These are phyloP conservation scores for Stegodyphus mimosarum DNA, from an alignment of 1,140 invertebrate genomes.

Conservation along the genomic window DNA sequence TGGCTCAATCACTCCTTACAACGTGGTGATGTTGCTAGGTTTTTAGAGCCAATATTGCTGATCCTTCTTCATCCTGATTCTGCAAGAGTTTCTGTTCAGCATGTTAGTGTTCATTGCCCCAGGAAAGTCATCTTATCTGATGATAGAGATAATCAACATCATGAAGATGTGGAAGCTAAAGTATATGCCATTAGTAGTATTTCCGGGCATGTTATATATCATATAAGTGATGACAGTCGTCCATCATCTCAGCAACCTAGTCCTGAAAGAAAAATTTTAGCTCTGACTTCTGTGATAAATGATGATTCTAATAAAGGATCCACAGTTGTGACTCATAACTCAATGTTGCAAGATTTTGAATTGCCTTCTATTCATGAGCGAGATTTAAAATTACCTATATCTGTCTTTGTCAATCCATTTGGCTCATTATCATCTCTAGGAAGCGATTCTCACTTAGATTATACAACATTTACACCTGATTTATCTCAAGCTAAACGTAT, in stretches of 20 bases:
- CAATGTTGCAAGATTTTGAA: conserved; percentile 71
- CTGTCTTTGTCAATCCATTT: conserved; percentile 73
- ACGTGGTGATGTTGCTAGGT: conserved; percentile 79
- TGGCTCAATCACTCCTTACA: conserved; percentile 81
- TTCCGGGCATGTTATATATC: conserved; percentile 87
- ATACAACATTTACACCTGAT: conserved; percentile 40
- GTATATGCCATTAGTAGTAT: conserved; percentile 89
- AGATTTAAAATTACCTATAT: conserved; percentile 68
- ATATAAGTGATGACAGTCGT: conserved; percentile 71
- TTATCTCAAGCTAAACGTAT: conserved; percentile 60
- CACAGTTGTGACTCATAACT: conserved; percentile 70
- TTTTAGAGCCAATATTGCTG: conserved; percentile 83
- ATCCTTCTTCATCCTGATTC: conserved; percentile 85
- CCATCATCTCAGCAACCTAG: conserved; percentile 46
- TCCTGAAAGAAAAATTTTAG: conserved; percentile 62
- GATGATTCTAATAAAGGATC: conserved; percentile 42
- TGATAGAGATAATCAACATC: conserved; percentile 52
- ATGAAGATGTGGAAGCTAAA: conserved; percentile 71
- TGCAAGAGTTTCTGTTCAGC: conserved; percentile 85
- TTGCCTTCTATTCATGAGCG: conserved; percentile 69
- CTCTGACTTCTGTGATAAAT: conserved; percentile 60
- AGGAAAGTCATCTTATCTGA: conserved; percentile 33
- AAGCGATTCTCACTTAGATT: conserved; percentile 59
- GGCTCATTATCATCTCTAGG: conserved; percentile 64
- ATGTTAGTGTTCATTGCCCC: conserved; percentile 77